Percentiles rank a stretch among this genome's conserved stretches.
Conservation (phyloP, 2,113 vertebrate species). For the Ophiodon elongatus region DNA sequence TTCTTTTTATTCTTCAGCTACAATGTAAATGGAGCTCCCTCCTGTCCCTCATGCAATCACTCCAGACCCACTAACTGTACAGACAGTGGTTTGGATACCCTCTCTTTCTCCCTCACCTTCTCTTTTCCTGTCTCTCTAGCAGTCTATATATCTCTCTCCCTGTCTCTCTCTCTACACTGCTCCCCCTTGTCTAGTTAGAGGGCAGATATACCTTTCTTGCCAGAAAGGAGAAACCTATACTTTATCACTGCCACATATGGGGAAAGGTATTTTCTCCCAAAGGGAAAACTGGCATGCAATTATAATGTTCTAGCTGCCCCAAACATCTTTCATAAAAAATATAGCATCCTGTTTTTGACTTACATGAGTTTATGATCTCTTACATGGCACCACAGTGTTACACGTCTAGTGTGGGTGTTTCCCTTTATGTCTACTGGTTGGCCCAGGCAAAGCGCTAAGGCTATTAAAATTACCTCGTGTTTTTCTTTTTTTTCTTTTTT, state of each 20-base stretch:
- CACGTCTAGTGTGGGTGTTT: conserved; percentile 32
- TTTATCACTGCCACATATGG: conserved; percentile 73
- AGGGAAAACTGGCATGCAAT: conserved; percentile 71
- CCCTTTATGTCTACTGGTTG: conserved; percentile 14
- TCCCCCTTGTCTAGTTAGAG: conserved; percentile 78
- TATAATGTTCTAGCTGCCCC: conserved; percentile 64
- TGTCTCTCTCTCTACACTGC: conserved; percentile 26
- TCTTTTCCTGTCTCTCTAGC: conserved; percentile 23
- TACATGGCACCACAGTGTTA: conserved; percentile 57
- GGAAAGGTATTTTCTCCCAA: conserved; percentile 71
- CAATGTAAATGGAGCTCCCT: conserved; percentile 73
- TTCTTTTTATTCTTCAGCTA: conserved; percentile 73
- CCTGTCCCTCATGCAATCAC: conserved; percentile 65
- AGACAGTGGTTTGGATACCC: conserved; percentile 37
- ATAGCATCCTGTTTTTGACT: conserved; percentile 73
- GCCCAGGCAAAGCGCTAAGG: conserved; percentile 14
- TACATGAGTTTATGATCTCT: conserved; percentile 63
- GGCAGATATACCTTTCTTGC: conserved; percentile 66
- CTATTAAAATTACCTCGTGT: conserved; percentile 11
- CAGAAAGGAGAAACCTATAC: conserved; percentile 66
- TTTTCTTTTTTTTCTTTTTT: neutral
- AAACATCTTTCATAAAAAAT: conserved; percentile 68
- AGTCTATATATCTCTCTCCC: conserved; percentile 23
- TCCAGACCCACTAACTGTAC: conserved; percentile 58
- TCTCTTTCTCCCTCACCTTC: conserved; percentile 23